Evolutionary conservation across 2,888 invertebrate species (phyloP).

Genomic region (Agrotis clavis): DNA sequence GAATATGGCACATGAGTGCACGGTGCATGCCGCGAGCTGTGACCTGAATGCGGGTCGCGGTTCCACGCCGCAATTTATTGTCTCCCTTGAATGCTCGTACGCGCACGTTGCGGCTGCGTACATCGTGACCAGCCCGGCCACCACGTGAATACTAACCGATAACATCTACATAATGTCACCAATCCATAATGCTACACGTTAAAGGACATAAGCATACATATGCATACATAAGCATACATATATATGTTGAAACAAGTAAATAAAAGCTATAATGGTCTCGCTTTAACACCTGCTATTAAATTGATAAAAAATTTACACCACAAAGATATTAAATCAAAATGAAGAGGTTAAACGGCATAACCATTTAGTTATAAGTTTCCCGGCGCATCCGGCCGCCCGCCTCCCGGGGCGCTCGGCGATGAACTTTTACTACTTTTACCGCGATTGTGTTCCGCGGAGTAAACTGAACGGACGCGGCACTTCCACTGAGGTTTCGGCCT

Average conservation of each 20-base stretch:
- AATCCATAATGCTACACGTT: slow-evolving; percentile 39
- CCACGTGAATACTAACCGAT: slow-evolving; percentile 64
- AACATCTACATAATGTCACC: slow-evolving; percentile 56
- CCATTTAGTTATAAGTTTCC: slow-evolving; percentile 58
- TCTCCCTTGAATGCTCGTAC: slow-evolving; percentile 75
- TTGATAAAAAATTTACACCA: slow-evolving; percentile 21
- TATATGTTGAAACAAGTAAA: slow-evolving; percentile 7
- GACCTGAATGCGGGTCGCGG: slow-evolving; percentile 81
- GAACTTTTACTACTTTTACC: slow-evolving; percentile 73
- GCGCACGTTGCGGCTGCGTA: slow-evolving; percentile 73
- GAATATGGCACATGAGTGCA: slow-evolving; percentile 64
- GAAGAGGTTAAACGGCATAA: slow-evolving; percentile 50
- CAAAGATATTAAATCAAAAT: slow-evolving; percentile 39
- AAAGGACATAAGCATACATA: slow-evolving; percentile 31
- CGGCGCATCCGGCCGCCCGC: slow-evolving; percentile 61
- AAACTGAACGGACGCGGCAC: slow-evolving; percentile 72
- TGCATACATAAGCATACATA: slow-evolving; percentile 23
- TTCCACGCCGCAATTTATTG: slow-evolving; percentile 83
- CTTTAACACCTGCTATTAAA: slow-evolving; percentile 34
- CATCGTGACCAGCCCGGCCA: slow-evolving; percentile 61
- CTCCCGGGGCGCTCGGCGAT: slow-evolving; percentile 48
- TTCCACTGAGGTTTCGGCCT: slow-evolving; percentile 81
- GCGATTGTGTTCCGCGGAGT: slow-evolving; percentile 68
- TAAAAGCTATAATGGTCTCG: slow-evolving; percentile 20
- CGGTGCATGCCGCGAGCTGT: slow-evolving; percentile 56